Conservation (phyloP, 2,888 invertebrate genomes). For the Scaptomyza parva region DNA sequence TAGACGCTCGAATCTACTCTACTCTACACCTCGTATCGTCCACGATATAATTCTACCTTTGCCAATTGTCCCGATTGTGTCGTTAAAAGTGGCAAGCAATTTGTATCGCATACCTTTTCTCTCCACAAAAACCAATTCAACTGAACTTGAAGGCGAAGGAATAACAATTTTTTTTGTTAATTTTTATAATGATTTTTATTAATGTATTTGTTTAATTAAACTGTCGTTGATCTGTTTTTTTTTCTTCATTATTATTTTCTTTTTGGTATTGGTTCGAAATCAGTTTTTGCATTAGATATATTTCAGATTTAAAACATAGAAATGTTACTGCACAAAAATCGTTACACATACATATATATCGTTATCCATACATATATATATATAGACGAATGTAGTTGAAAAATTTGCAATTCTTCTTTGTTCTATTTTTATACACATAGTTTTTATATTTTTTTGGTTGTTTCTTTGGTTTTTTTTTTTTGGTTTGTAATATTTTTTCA, state of each 20-base stretch:
- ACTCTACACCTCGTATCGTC: slow-evolving; percentile 43
- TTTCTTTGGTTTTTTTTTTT: slow-evolving; percentile 19
- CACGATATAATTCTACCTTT: slow-evolving; percentile 56
- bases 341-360: slow-evolving; percentile 20
- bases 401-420: slow-evolving; percentile 44
- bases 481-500: not conserved
- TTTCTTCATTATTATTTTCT: slow-evolving; percentile 6
- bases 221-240: slow-evolving; percentile 37
- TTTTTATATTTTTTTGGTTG: slow-evolving; percentile 30
- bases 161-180: slow-evolving; percentile 49
- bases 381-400: slow-evolving; percentile 20
- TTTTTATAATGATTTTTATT: slow-evolving; percentile 71
- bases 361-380: slow-evolving; percentile 6
- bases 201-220: slow-evolving; percentile 70
- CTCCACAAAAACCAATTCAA: not conserved
- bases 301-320: slow-evolving; percentile 53
- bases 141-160: too few relatives aligned
- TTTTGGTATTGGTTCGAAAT: slow-evolving; percentile 25
- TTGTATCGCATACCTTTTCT: slow-evolving; percentile 31
- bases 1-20: too few relatives aligned
- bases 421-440: slow-evolving; percentile 49
- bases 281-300: slow-evolving; percentile 46
- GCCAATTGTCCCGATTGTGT: slow-evolving; percentile 67
- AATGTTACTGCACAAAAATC: slow-evolving; percentile 37
- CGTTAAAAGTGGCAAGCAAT: slow-evolving; percentile 56